Conservation (phyloP, 2,113 vertebrate genomes). For the Heptranchias perlo region DNA sequence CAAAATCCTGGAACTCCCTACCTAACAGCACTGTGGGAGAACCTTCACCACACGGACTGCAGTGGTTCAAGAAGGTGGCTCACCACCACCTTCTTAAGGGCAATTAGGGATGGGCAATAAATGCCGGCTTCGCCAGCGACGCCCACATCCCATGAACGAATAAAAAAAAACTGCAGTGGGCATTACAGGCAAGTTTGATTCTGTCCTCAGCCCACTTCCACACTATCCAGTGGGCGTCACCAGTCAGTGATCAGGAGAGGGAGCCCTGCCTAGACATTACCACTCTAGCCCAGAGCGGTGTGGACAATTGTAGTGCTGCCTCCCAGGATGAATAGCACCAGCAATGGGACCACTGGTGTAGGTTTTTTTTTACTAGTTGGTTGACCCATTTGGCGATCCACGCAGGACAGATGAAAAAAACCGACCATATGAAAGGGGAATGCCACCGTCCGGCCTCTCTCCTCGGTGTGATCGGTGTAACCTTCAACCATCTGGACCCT, state of each 20-base stretch:
- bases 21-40: too few relatives aligned
- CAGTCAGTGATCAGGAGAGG: neutral
- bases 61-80: too few relatives aligned
- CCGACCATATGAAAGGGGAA: neutral
- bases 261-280: neutral
- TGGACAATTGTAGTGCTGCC: neutral
- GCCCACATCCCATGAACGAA: too few relatives aligned
- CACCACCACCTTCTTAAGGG: too few relatives aligned
- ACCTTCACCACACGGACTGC: too few relatives aligned
- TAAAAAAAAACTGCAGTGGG: neutral
- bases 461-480: neutral
- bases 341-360: neutral
- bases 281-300: neutral
- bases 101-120: too few relatives aligned
- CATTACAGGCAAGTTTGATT: neutral
- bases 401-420: neutral
- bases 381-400: neutral
- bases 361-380: neutral
- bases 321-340: neutral
- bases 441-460: neutral
- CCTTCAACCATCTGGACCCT: neutral
- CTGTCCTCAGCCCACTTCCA: neutral
- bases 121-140: too few relatives aligned
- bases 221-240: neutral
- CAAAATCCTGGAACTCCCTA: too few relatives aligned